A percentile compares a stretch with the other conserved stretches of the same genome.
Conservation (phyloP, 2,888 invertebrate species). For the Orthosia cruda region DNA sequence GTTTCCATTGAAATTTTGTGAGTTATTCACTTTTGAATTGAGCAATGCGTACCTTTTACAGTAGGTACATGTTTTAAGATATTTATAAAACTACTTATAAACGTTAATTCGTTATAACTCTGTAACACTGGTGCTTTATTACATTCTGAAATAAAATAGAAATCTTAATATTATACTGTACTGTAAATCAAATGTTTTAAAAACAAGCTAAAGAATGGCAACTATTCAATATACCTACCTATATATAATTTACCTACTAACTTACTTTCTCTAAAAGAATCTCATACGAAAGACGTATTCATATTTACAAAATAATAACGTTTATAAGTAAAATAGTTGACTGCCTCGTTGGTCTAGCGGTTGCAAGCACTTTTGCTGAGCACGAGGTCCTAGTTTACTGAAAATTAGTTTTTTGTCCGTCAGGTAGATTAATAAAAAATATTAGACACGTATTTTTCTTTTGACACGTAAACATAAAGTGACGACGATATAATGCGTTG, state of each 20-base stretch:
- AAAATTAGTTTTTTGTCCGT: no score
- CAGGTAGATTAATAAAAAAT: no score
- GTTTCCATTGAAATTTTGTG: not conserved
- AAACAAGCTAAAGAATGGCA: constrained; percentile 2
- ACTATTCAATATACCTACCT: not conserved
- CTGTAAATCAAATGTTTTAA: constrained; percentile 3
- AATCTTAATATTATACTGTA: not conserved
- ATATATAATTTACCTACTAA: not conserved
- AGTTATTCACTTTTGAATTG: constrained; percentile 8
- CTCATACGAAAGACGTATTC: constrained; percentile 23
- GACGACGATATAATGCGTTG: no score
- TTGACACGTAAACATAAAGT: no score
- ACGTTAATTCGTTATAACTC: constrained; percentile 8
- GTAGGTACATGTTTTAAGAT: constrained; percentile 10
- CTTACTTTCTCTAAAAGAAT: constrained; percentile 8
- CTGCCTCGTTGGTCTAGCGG: no score
- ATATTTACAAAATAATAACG: constrained; percentile 46
- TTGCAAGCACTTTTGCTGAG: no score
- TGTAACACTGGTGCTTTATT: constrained; percentile 17
- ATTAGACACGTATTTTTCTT: no score
- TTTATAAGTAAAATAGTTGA: constrained; percentile 55
- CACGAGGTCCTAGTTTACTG: no score
- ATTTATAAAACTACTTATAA: constrained; percentile 23
- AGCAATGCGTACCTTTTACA: not conserved
- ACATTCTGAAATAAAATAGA: constrained; percentile 11